Conservation (phyloP, 1,140 invertebrate genomes). For the Riptortus pedestris region DNA sequence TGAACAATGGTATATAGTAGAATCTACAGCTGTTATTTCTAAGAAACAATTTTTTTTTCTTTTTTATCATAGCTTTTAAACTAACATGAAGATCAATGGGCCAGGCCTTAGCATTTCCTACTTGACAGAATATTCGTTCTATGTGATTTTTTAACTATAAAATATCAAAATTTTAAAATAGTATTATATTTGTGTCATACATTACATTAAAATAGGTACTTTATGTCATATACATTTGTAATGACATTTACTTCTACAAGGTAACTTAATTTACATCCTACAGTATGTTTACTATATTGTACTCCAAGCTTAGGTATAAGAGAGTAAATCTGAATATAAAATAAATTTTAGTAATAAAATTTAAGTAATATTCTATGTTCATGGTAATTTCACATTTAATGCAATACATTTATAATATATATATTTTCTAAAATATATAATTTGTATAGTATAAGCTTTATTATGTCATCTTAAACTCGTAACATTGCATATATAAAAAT, state of each 20-base stretch:
- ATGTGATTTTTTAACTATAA: too few species aligned
- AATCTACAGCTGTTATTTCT: too few species aligned
- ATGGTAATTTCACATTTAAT: background rate
- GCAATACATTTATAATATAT: background rate
- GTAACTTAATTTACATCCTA: background rate
- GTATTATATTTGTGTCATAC: conserved; percentile 5
- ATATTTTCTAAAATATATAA: background rate
- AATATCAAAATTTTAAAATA: conserved; percentile 13
- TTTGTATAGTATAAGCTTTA: conserved; percentile 4
- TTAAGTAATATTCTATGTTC: background rate
- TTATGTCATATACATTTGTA: conserved; percentile 11
- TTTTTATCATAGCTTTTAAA: too few species aligned
- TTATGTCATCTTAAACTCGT: too few species aligned
- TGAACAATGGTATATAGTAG: too few species aligned
- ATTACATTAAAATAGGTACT: conserved; percentile 16
- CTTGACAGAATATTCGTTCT: too few species aligned
- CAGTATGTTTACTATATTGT: background rate
- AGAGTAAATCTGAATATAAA: background rate
- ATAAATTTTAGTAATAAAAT: background rate
- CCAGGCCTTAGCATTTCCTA: too few species aligned
- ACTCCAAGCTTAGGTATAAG: background rate
- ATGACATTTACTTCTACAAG: conserved; percentile 2
- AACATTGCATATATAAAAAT: too few species aligned
- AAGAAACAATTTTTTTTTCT: too few species aligned
- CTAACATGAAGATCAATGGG: too few species aligned